A percentile compares a stretch with the other conserved stretches of the same genome.
Conservation (phyloP, 2,113 vertebrate genomes). For the Xyrauchen texanus region DNA sequence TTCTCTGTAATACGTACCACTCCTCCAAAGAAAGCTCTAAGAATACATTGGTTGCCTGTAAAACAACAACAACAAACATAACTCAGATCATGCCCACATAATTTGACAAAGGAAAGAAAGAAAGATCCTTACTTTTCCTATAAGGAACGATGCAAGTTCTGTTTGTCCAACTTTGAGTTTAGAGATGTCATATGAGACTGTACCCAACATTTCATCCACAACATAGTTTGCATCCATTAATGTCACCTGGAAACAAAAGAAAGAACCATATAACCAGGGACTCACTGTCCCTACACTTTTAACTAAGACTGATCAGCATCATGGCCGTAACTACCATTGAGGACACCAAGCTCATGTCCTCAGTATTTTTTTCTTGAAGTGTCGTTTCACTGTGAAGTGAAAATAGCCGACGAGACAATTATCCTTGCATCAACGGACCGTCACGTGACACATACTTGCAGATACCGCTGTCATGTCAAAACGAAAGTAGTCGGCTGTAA, state of each 20-base stretch:
- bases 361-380: too few relatives aligned
- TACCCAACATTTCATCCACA: constrained; percentile 93
- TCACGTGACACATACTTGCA: too few relatives aligned
- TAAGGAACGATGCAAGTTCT: constrained; percentile 80
- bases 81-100: constrained; percentile 9
- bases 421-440: too few relatives aligned
- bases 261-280: background rate
- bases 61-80: constrained; percentile 49
- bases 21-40: constrained; percentile 89
- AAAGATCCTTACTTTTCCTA: constrained; percentile 82
- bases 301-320: background rate
- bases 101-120: background rate
- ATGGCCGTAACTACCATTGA: too few relatives aligned
- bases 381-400: too few relatives aligned
- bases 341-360: too few relatives aligned
- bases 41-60: constrained; percentile 88
- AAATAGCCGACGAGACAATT: too few relatives aligned
- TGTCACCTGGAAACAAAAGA: constrained; percentile 78
- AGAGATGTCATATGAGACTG: constrained; percentile 79
- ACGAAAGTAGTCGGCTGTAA: too few relatives aligned
- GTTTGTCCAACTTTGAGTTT: constrained; percentile 83
- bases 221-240: constrained; percentile 97
- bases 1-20: constrained; percentile 79
- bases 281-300: background rate
- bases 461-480: too few relatives aligned